Conservation (phyloP, 1,140 invertebrate species). For the Drosophila asahinai region DNA sequence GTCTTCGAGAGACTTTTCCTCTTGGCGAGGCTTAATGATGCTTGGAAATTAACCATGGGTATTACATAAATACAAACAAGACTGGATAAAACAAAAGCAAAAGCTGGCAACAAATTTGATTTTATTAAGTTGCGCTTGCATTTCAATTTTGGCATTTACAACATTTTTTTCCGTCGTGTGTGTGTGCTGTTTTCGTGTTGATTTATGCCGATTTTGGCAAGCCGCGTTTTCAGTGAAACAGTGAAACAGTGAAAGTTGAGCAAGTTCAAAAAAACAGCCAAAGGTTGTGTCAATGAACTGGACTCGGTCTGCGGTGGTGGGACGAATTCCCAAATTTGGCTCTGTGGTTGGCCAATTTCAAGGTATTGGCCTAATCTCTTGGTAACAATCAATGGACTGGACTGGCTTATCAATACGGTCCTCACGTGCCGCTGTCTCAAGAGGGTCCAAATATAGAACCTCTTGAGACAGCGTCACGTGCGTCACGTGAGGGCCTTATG, state of each 20-base stretch:
- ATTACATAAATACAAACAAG: slow-evolving; percentile 61
- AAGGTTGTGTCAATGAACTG: slow-evolving; percentile 66
- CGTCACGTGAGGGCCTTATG: too few species aligned
- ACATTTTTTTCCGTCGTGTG: slow-evolving; percentile 48
- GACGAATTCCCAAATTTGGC: slow-evolving; percentile 12
- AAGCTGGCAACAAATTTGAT: slow-evolving; percentile 62
- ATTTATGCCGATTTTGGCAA: slow-evolving; percentile 65
- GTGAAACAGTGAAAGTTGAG: slow-evolving; percentile 79
- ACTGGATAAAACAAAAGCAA: slow-evolving; percentile 35
- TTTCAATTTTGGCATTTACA: slow-evolving; percentile 67
- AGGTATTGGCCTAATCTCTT: slow-evolving; percentile 27
- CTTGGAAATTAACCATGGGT: slow-evolving; percentile 62
- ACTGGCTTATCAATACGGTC: slow-evolving; percentile 15
- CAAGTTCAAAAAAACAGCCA: slow-evolving; percentile 42
- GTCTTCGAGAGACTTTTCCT: slow-evolving; percentile 44
- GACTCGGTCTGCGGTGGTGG: slow-evolving; percentile 3
- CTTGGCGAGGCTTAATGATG: slow-evolving; percentile 63
- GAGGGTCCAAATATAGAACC: slow-evolving; percentile 15
- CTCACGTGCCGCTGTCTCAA: slow-evolving; percentile 32
- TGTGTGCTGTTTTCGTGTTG: slow-evolving; percentile 40
- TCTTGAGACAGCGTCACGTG: too few species aligned
- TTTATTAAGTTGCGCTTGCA: slow-evolving; percentile 54
- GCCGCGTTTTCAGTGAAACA: slow-evolving; percentile 69
- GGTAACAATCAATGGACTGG: not conserved
- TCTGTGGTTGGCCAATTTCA: not conserved